Evolutionary conservation across 1,140 invertebrate genomes (phyloP), one percentile per base, ranked within the genome.

Genomic region (Grapholita molesta): DNA sequence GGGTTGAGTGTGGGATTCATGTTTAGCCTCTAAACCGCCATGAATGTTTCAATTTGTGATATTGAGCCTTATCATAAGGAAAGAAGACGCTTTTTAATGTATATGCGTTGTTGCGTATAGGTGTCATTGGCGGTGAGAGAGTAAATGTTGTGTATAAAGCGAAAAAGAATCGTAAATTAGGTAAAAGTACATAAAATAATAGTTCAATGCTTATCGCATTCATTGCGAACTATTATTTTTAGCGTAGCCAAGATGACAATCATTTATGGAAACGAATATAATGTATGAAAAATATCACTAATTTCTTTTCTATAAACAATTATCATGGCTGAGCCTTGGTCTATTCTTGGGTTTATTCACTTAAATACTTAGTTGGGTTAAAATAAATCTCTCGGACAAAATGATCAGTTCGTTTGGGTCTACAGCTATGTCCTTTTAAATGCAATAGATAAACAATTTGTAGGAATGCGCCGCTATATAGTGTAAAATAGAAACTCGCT

Each of bases 401-500:
- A n/a, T 15, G 11, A 7, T 48, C 15, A 8, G 8, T 48, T 18
- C n/a, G n/a, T 18, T 18, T n/a, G n/a, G n/a, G n/a, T n/a, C n/a
- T n/a, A n/a, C n/a, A n/a, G n/a, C n/a, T n/a, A n/a, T n/a, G n/a
- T n/a, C n/a, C n/a, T 38, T 38, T 38, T 38, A 15, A 38, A 48
- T 48, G n/a, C 18, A 48, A 21, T 48, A 21, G 21, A 18, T 18
- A 48, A 21, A 5, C 8, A 21, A 15, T 48, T 48, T 18, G 0
- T 15, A n/a, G 35, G 35, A 48, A 21, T 6, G 42, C 42, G 42
- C 18, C 42, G 42, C 42, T 48, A 48, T 48, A 48, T 15, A 30
- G 23, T 25, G 38, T 33, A 57, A 61, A 69, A 69, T 72, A 66
- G 71, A 66, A 69, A 72, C 67, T 72, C 71, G 71, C 71, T 73